Base-by-base conservation (phyloP, 2,113 vertebrate genomes). In the Tupaia tana region DNA sequence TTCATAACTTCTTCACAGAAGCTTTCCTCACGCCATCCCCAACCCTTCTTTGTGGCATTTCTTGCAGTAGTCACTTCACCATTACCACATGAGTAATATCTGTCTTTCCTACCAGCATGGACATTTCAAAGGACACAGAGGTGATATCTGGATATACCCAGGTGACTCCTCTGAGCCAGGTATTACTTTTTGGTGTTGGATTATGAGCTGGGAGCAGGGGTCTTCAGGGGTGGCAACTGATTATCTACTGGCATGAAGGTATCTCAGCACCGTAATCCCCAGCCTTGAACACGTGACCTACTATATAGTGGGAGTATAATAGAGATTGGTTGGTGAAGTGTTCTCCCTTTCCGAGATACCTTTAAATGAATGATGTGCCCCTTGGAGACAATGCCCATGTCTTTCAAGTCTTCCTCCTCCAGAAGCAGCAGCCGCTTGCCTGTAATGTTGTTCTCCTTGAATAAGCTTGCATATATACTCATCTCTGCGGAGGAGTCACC, bases 361-460 rank as follows among this genome's bases (percentile, higher is more conserved):
- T 99, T 99, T 24, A 99, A 98, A 98, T 99, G 99, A 97, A 99
- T 99, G 96, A 99, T 99, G 90, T 99, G 99, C 61, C 99, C 99
- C 98, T 99, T 99, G 96, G 99, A 99, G 97, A 98, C 98, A 94
- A 99, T 99, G 67, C 99, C 99, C 99, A 99, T 99, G 96, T 99
- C 99, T 94, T 99, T 99, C 98, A 99, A 98, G 98, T 99, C 99
- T 5, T 98, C 98, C 67, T 99, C 99, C 54, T 99, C 98, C 64
- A 99, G 98, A 96, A 99, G 98, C 4, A 99, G 99, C 92, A 99
- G 93, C 80, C 98, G 98, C 98, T 99, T 99, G 70, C 99, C 99
- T 0, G 99, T 99, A 96, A 99, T 99, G 98, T 99, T 99, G 94
- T 99, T 99, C n/a, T 99, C 99, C 97, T 99, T 99, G 96, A 99